phyloP scores from a whole-genome alignment of 2,888 invertebrate species.

The Mythimna lalbum region DNA sequence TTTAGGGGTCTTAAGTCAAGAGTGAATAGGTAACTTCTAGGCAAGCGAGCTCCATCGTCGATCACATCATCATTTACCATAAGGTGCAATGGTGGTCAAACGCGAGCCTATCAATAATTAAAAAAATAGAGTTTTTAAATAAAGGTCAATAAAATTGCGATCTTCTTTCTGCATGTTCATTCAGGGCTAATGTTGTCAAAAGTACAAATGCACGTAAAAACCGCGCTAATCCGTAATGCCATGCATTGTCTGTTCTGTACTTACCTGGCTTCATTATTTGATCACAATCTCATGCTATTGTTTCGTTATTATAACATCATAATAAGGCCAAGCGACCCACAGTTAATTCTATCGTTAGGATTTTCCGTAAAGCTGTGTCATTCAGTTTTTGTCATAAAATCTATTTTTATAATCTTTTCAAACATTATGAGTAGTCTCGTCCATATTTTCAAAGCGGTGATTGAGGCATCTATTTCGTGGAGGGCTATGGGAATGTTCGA shows the following conservation, averaged over 20 bases:
- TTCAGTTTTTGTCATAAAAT: slow-evolving; percentile 7
- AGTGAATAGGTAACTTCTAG: no score
- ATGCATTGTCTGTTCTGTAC: slow-evolving; percentile 11
- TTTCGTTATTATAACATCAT: slow-evolving; percentile 46
- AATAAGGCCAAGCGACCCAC: slow-evolving; percentile 40
- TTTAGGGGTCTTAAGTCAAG: no score
- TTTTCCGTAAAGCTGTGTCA: slow-evolving; percentile 46
- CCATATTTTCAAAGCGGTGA: background rate
- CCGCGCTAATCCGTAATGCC: slow-evolving; percentile 7
- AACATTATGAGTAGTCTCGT: background rate
- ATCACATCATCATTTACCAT: no score
- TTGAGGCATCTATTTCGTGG: background rate
- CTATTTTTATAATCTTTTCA: background rate
- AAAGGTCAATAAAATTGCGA: no score
- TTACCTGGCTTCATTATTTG: slow-evolving; percentile 43
- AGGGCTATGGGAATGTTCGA: no score
- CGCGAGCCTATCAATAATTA: no score
- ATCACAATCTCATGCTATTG: slow-evolving; percentile 62
- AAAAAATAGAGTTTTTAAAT: no score
- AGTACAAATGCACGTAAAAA: slow-evolving; percentile 5
- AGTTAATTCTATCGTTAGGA: slow-evolving; percentile 37
- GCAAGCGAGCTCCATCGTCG: no score
- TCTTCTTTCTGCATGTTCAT: background rate
- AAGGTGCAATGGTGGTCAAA: no score
- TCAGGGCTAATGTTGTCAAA: slow-evolving; percentile 9